Evolutionary conservation across 2,113 vertebrate genomes (phyloP), one percentile per base, ranked within the genome.

Genomic region (Bubalus kerabau): DNA sequence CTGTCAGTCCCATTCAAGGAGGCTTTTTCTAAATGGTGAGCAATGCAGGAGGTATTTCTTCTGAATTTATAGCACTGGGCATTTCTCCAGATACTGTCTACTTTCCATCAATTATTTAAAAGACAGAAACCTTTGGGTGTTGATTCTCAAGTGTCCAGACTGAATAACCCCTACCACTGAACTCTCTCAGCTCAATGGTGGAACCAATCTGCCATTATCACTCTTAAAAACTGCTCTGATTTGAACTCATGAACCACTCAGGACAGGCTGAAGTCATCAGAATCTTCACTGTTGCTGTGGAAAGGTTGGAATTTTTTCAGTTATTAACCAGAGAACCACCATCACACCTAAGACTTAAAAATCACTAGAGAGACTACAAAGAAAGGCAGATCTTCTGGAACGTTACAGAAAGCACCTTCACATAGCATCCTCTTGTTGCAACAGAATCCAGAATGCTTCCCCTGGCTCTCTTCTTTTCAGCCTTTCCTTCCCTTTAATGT

Each of bases 401-500:
- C 87, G 76, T 82, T 43, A 89, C 81, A 97, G 85, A 40, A 96
- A 74, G 21, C 21, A 15, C 15, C 17, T 40, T 43, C 4, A 15
- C 19, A 24, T 8, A 50, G 52, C 82, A 24, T 24, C 56, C 24
- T 80, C 30, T 10, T 59, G 32, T 71, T 36, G 62, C 46, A 36
- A 96, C 3, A 96, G 97, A 76, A 93, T 54, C 90, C 85, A 71
- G n/a, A 87, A 92, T 85, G 74, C 59, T 97, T 96, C 90, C 90
- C 95, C 67, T 57, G 46, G 43, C 76, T 90, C 28, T 87, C 81
- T 90, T 67, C 40, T 82, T 52, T 78, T 93, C 48, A 43, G 81
- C 85, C 32, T 78, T 57, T 94, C 96, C 3, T 88, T 94, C 96
- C 91, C 74, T 98, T 97, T 95, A 84, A 95, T 87, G 96, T 98